These are phyloP conservation scores for Columba livia DNA, from an alignment of 2,113 vertebrate species.

Conservation along the genomic window DNA sequence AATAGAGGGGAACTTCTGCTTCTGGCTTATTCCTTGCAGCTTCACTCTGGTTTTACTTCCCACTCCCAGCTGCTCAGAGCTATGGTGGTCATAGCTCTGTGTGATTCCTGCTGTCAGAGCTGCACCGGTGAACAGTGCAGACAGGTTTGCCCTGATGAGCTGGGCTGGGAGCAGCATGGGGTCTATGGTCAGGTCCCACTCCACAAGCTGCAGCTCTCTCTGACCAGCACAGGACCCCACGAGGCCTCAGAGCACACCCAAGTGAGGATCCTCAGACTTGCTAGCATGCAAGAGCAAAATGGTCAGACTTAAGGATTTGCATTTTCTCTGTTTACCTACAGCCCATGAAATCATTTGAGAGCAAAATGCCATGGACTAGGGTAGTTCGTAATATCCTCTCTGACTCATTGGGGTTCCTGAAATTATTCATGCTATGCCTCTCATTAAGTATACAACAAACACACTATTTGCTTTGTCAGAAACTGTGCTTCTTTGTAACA, in stretches of 20 bases:
- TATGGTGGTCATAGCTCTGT: no score
- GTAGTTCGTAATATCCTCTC: neutral
- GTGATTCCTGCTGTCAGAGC: neutral
- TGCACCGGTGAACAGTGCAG: no score
- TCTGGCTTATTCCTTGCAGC: neutral
- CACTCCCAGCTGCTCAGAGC: neutral
- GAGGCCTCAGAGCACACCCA: accelerated
- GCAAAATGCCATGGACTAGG: neutral
- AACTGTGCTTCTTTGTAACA: neutral
- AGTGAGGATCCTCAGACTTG: neutral
- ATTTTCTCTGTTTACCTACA: neutral
- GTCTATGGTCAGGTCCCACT: neutral
- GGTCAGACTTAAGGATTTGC: neutral
- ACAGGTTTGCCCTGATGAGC: neutral
- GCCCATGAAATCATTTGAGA: neutral
- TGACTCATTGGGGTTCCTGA: neutral
- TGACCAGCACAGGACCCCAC: neutral
- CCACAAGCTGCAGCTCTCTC: neutral
- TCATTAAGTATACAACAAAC: neutral
- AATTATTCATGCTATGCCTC: neutral
- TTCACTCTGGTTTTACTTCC: neutral
- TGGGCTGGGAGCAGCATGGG: neutral
- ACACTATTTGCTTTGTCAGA: neutral
- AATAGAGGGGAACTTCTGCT: neutral
- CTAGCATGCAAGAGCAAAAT: neutral